Evolutionary conservation across 2,797 vertebrate genomes (phyloP), one percentile per base, ranked within the genome.

Genomic region (Bradypus variegatus): DNA sequence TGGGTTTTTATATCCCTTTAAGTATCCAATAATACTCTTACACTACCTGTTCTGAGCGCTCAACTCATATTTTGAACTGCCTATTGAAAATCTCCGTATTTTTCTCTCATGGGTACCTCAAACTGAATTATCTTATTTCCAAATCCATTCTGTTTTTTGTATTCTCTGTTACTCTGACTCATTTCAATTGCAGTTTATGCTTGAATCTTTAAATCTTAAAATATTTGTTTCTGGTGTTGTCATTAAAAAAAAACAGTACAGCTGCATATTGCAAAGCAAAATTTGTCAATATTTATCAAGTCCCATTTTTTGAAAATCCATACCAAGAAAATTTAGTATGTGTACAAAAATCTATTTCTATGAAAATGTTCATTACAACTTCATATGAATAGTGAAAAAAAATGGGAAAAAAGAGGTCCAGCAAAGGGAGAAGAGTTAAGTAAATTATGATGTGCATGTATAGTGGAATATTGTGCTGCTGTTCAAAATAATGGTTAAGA

Each of bases 151-250:
- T 5, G 67, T 81, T 90, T 67, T 73, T 58, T 81, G 1, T 75
- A 62, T 89, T 93, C 70, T 16, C 45, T 83, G 19, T 25, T 83
- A 50, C 84, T 31, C n/a, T 93, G 27, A 73, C n/a, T 93, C 31
- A 69, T 58, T 58, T 23, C 58, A 23, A 58, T 23, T 58, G 16
- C 19, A 36, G n/a, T 69, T 69, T 36, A n/a, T 92, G 50, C 87
- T 90, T 86, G 80, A 95, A 94, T 90, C n/a, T 77, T 89, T 73
- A 77, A 87, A 53, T 91, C n/a, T 82, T 78, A 62, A 79, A 84
- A 23, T 69, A 29, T n/a, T 69, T 81, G 29, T 50, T 86, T 91
- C 60, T 86, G 23, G 14, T 72, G 29, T 6, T 82, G 48, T 15
- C 21, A 65, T 91, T 73, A 64, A 70, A 88, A 83, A 92, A 73